phyloP scores from a whole-genome alignment of 2,113 vertebrate species.

The Chaenogobius annularis region DNA sequence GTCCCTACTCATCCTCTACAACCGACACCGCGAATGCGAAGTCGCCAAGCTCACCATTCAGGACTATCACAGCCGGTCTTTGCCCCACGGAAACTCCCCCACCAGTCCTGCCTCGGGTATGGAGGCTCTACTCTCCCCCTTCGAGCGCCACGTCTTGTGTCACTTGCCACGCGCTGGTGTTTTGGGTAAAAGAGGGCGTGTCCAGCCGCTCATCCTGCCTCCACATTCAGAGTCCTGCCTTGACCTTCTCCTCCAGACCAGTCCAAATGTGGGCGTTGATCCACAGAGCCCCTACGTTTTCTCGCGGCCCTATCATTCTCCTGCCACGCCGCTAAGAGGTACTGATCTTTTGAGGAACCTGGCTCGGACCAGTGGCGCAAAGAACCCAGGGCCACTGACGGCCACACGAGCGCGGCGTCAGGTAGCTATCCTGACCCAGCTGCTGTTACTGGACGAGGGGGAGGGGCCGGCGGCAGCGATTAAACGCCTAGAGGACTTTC shows the following conservation, averaged over 20 bases:
- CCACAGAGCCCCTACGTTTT: constrained; percentile 79
- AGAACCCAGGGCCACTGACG: constrained; percentile 71
- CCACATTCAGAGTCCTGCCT: constrained; percentile 77
- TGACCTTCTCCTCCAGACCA: constrained; percentile 78
- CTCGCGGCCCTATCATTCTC: constrained; percentile 78
- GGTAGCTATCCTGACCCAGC: constrained; percentile 79
- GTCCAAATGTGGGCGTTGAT: constrained; percentile 77
- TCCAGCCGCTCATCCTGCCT: constrained; percentile 76
- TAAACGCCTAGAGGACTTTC: constrained; percentile 75
- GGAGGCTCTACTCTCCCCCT: constrained; percentile 73
- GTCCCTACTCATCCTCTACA: constrained; percentile 80
- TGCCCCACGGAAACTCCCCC: constrained; percentile 15
- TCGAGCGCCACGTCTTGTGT: constrained; percentile 74
- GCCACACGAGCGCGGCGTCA: constrained; percentile 73
- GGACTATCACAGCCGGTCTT: constrained; percentile 72
- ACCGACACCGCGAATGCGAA: constrained; percentile 80
- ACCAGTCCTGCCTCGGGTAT: constrained; percentile 43
- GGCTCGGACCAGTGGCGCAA: constrained; percentile 74
- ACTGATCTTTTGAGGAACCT: constrained; percentile 78
- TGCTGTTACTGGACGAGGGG: constrained; percentile 76
- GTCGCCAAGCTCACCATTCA: constrained; percentile 77
- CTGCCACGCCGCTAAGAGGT: constrained; percentile 77
- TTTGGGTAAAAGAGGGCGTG: constrained; percentile 75
- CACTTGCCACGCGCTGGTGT: constrained; percentile 74
- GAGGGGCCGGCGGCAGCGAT: constrained; percentile 52